Conservation (phyloP, 2,888 invertebrate species). For the Andrena praecox region DNA sequence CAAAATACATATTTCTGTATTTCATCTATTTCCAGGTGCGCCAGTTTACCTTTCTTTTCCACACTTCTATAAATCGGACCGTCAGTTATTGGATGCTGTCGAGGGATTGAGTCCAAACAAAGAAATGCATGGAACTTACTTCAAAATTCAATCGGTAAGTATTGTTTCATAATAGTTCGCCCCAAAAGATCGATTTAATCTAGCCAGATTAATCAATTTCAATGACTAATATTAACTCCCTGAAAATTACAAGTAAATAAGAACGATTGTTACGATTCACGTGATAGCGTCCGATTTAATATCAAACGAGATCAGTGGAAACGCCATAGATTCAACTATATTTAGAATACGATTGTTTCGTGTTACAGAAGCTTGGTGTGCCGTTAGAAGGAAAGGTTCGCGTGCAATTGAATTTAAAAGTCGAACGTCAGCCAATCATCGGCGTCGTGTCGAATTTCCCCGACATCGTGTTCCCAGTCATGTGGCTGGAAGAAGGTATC, state of each 20-base stretch:
- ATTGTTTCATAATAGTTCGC: neutral
- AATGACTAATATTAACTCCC: no score
- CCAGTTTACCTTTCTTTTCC: constrained; percentile 96
- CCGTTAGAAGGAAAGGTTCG: constrained; percentile 93
- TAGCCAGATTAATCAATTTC: no score
- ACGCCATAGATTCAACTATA: no score
- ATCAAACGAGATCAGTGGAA: no score
- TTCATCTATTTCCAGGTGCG: constrained; percentile 87
- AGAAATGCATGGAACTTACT: constrained; percentile 91
- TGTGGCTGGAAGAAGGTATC: constrained; percentile 96
- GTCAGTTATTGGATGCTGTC: constrained; percentile 88
- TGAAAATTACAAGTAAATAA: no score
- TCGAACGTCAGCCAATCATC: constrained; percentile 90
- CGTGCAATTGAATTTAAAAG: constrained; percentile 93
- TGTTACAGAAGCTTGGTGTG: constrained; percentile 92
- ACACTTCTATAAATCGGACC: constrained; percentile 94
- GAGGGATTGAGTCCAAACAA: constrained; percentile 90
- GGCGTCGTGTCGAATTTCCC: constrained; percentile 91
- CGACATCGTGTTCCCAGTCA: constrained; percentile 93
- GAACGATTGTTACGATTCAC: no score
- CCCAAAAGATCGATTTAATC: no score
- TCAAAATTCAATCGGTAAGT: constrained; percentile 94
- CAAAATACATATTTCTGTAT: no score
- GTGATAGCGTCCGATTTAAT: no score
- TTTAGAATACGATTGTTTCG: neutral